Conservation (phyloP, 2,797 vertebrate genomes). For the Balearica regulorum region DNA sequence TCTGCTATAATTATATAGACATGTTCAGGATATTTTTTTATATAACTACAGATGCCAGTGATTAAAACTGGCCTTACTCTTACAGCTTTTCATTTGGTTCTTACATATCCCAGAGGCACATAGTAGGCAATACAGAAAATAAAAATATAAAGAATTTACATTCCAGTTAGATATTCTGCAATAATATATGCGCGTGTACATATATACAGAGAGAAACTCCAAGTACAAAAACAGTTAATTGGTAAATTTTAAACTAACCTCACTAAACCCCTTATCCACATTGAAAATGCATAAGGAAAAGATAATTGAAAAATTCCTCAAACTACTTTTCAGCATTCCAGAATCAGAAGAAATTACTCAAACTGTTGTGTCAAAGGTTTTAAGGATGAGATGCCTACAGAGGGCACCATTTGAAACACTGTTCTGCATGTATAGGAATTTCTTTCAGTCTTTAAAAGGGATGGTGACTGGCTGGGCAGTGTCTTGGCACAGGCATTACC, state of each 20-base stretch:
- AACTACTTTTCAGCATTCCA: neutral
- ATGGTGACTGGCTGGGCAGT: neutral
- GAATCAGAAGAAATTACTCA: neutral
- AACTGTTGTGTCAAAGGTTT: neutral
- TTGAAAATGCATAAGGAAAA: neutral
- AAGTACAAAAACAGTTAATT: slow-evolving; percentile 34
- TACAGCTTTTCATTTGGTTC: slow-evolving; percentile 17
- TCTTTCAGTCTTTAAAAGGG: neutral
- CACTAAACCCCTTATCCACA: neutral
- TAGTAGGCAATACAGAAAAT: slow-evolving; percentile 49
- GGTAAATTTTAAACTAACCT: slow-evolving; percentile 4
- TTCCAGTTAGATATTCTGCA: slow-evolving; percentile 23
- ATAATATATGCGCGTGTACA: neutral
- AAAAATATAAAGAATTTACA: slow-evolving; percentile 49
- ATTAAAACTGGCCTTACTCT: slow-evolving; percentile 3
- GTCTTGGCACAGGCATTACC: neutral
- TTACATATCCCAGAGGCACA: slow-evolving; percentile 49
- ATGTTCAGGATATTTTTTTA: slow-evolving; percentile 22
- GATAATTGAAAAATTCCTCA: neutral
- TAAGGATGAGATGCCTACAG: neutral
- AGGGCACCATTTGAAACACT: neutral
- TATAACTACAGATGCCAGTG: neutral
- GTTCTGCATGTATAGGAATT: neutral
- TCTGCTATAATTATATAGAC: neutral
- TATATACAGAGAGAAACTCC: neutral